Evolutionary conservation across 2,797 vertebrate species (phyloP).

Genomic region (Rachycentron canadum): DNA sequence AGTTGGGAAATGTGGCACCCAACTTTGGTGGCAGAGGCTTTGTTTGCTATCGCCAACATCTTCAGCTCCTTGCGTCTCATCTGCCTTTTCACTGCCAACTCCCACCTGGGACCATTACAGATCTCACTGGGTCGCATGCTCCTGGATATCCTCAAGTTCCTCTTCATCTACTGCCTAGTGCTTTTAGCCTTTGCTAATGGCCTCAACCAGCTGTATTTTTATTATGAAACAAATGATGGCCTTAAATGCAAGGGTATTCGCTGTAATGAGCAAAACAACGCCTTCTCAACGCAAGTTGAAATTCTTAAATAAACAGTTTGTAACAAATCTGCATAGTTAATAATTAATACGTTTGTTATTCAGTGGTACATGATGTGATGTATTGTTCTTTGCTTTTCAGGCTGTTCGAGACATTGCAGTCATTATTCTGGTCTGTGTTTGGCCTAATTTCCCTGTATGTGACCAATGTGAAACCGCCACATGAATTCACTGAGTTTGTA

Average conservation of each 20-base stretch:
- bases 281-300: constrained; percentile 95
- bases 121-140: constrained; percentile 98
- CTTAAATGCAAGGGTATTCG: constrained; percentile 92
- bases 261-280: constrained; percentile 94
- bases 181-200: constrained; percentile 97
- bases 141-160: constrained; percentile 98
- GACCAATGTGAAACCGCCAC: constrained; percentile 91
- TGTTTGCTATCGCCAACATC: constrained; percentile 98
- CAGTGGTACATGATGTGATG: constrained; percentile 2
- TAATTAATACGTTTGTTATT: constrained; percentile 23
- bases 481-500: constrained; percentile 96
- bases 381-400: constrained; percentile 78
- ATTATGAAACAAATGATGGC: constrained; percentile 84
- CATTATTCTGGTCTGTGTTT: constrained; percentile 98
- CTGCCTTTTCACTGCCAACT: constrained; percentile 98
- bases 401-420: constrained; percentile 96
- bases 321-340: constrained; percentile 30
- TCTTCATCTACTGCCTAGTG: constrained; percentile 99
- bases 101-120: constrained; percentile 97
- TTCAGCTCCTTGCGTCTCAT: constrained; percentile 98
- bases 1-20: constrained; percentile 97
- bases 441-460: constrained; percentile 97
- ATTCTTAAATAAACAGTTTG: constrained; percentile 24
- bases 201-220: constrained; percentile 97
- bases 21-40: constrained; percentile 94